These are phyloP conservation scores for Nudaria mundana DNA, from an alignment of 2,888 invertebrate species.

Conservation along the genomic window DNA sequence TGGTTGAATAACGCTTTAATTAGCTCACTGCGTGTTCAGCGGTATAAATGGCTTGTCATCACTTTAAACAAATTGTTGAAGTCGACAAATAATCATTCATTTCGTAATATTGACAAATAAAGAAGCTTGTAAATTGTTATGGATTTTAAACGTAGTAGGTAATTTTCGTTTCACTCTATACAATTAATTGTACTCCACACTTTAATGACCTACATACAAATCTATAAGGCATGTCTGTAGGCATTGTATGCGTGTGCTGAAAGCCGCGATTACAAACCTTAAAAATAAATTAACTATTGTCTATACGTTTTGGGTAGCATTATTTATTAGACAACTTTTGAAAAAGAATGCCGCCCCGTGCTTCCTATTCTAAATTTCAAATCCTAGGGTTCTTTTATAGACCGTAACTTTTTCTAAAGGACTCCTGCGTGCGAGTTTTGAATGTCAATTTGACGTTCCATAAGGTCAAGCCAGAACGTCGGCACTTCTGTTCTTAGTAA, in stretches of 20 bases:
- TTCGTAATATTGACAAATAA: constrained; percentile 1
- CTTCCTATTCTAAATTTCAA: constrained; percentile 17
- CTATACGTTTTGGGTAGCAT: constrained; percentile 10
- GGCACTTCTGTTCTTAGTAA: constrained; percentile 30
- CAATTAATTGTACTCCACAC: too few relatives aligned
- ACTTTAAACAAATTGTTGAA: background rate
- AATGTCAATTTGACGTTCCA: constrained; percentile 49
- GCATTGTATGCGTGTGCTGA: background rate
- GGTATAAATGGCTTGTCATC: constrained; percentile 1
- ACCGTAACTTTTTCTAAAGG: constrained; percentile 34
- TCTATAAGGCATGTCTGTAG: background rate
- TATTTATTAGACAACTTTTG: constrained; percentile 8
- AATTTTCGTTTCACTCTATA: background rate
- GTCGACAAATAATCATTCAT: background rate
- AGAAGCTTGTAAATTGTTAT: constrained; percentile 2
- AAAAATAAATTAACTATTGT: background rate
- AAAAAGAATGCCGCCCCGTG: constrained; percentile 11
- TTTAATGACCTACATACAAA: background rate
- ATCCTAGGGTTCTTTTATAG: constrained; percentile 18
- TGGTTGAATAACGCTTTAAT: too few relatives aligned
- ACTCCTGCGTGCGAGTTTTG: constrained; percentile 49
- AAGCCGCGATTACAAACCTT: background rate
- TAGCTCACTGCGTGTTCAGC: background rate
- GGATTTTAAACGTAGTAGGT: constrained; percentile 1
- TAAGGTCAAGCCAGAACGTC: constrained; percentile 37